phyloP scores from a whole-genome alignment of 2,113 vertebrate genomes.

The Daubentonia madagascariensis region DNA sequence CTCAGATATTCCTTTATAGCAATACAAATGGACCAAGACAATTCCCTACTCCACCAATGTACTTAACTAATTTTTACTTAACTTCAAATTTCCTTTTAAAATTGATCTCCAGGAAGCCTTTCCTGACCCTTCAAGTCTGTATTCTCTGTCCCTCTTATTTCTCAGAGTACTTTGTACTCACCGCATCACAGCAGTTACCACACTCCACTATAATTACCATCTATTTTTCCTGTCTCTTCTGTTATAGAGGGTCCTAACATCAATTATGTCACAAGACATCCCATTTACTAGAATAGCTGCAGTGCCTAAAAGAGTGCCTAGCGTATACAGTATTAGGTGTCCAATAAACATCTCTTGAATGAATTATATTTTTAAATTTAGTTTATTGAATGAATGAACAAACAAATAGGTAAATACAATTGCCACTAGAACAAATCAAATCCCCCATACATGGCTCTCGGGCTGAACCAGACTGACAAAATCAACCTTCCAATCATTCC shows the following conservation, averaged over 20 bases:
- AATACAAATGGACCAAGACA: too few species aligned
- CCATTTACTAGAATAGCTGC: not conserved
- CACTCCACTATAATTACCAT: not conserved
- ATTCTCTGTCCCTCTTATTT: not conserved
- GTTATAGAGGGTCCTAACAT: not conserved
- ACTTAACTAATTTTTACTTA: conserved; percentile 22
- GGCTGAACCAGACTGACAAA: not conserved
- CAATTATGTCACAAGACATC: not conserved
- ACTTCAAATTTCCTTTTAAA: not conserved
- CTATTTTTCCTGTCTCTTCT: conserved; percentile 6
- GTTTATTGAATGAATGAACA: not conserved
- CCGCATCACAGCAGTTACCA: not conserved
- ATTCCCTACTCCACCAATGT: not conserved
- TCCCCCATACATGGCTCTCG: not conserved
- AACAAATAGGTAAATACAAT: not conserved
- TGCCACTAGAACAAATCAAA: not conserved
- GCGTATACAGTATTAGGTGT: not conserved
- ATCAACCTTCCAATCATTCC: not conserved
- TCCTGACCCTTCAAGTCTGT: not conserved
- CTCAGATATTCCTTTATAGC: too few species aligned
- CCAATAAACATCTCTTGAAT: conserved; percentile 20
- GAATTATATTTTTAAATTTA: conserved; percentile 20
- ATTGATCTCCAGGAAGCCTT: not conserved
- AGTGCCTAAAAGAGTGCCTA: not conserved
- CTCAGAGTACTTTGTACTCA: not conserved